Conservation (phyloP, 2,113 vertebrate species). For the Hippocampus barbouri region DNA sequence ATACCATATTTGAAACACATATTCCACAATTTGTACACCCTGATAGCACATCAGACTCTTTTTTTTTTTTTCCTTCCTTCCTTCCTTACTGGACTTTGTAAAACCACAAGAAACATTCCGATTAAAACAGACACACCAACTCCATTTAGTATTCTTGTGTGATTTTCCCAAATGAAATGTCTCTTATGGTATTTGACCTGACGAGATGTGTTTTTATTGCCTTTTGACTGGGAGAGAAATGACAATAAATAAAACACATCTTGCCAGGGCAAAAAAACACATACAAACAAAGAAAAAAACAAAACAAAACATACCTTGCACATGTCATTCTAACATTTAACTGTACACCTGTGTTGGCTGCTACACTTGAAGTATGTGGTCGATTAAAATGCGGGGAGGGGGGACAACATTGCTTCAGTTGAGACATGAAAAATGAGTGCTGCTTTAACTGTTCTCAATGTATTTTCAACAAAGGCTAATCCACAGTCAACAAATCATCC, state of each 20-base stretch:
- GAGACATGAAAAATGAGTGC: slow-evolving; percentile 63
- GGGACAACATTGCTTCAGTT: slow-evolving; percentile 38
- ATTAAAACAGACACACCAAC: slow-evolving; percentile 31
- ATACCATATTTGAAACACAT: slow-evolving; percentile 50
- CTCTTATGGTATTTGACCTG: slow-evolving; percentile 30
- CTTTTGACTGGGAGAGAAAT: slow-evolving; percentile 55
- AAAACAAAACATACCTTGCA: slow-evolving; percentile 52
- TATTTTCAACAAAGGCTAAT: slow-evolving; percentile 35
- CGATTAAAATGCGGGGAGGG: slow-evolving; percentile 28
- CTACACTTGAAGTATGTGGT: slow-evolving; percentile 65
- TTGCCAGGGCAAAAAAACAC: slow-evolving; percentile 38
- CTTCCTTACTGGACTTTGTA: slow-evolving; percentile 38
- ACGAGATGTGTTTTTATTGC: slow-evolving; percentile 16
- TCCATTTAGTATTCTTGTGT: slow-evolving; percentile 18
- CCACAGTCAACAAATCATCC: slow-evolving; percentile 33
- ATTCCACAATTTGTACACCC: slow-evolving; percentile 52
- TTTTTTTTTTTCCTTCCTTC: slow-evolving; percentile 2
- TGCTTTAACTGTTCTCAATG: slow-evolving; percentile 32
- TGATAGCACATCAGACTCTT: slow-evolving; percentile 54
- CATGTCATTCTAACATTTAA: slow-evolving; percentile 53
- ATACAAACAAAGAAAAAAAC: neutral
- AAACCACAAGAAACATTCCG: slow-evolving; percentile 35
- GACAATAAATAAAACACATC: slow-evolving; percentile 76
- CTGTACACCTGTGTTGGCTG: slow-evolving; percentile 65
- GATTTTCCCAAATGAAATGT: slow-evolving; percentile 36